Base-by-base conservation (phyloP, 1,140 invertebrate genomes). In the Dendroctonus ponderosae region DNA sequence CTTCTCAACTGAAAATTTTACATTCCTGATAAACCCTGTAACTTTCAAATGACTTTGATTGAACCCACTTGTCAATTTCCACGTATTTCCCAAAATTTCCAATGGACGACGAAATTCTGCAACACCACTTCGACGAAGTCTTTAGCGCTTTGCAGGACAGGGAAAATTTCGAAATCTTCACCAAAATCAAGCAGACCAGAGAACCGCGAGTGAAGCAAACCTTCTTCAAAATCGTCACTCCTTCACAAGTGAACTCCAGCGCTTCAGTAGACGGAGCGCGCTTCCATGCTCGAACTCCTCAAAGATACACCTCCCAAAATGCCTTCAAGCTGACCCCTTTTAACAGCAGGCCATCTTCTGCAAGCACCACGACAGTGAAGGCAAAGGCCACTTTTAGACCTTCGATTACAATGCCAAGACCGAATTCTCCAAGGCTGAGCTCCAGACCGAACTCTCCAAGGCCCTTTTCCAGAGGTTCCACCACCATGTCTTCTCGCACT, bases 101-200 rank as follows among this genome's bases (percentile, higher is more conserved):
- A 62, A 71, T 71, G 70, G 58, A 71, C 49, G 67, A 68, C 41
- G 64, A 52, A 39, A 50, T 71, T 6, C 26, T 71, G 6, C 70
- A 71, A 41, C 67, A 71, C 43, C 70, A 71, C 44, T 71, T 71
- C 41, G 62, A 71, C 37, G 67, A 71, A 57, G 70, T 71, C 5
- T 68, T 71, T 43, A 67, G 14, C 38, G 67, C 67, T 2, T 46
- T 71, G n/a, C 63, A 71, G 57, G 70, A 71, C 43, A 41, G 44
- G 42, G 67, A 71, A 46, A 71, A 71, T 50, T 69, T 69, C 42
- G 70, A 68, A 61, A 71, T 71, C 39, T 71, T 71, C 50, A 71
- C 70, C 3, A 69, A 69, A 64, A 15, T 67, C 3, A 68, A 67
- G 48, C 42, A 9, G 6, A 39, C 43, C 7, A 48, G 42, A 7